A percentile compares a stretch with the other conserved stretches of the same genome.
Conservation (phyloP, 2,113 vertebrate genomes). For the Herpetotheres cachinnans region DNA sequence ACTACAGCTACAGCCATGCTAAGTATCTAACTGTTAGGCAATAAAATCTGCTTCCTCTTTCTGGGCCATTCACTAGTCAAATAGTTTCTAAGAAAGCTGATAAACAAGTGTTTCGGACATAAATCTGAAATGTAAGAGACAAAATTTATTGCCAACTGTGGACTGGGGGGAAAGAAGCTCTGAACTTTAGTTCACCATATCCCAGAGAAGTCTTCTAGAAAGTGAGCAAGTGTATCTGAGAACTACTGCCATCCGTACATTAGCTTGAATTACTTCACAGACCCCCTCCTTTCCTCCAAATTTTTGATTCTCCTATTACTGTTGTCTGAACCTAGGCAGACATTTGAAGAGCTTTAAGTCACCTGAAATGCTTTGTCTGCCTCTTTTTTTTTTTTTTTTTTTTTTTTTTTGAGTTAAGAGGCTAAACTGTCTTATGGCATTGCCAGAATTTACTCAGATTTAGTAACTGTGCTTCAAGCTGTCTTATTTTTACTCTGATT, state of each 20-base stretch:
- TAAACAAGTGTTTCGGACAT: not conserved
- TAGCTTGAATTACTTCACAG: not conserved
- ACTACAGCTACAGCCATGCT: not conserved
- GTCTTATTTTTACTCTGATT: not conserved
- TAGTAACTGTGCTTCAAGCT: not conserved
- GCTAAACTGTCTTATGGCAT: not conserved
- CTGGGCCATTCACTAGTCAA: not conserved
- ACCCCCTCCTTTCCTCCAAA: accelerated
- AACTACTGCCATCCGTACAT: not conserved
- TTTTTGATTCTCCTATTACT: not conserved
- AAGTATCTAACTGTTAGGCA: not conserved
- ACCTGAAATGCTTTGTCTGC: not conserved
- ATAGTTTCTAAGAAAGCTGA: not conserved
- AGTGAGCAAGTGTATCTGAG: not conserved
- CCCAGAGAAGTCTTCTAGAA: not conserved
- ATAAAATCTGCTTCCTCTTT: not conserved
- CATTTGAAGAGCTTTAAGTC: not conserved
- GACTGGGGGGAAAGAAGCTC: not conserved
- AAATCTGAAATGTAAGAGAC: not conserved
- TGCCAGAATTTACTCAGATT: not conserved
- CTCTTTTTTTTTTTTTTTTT: not conserved
- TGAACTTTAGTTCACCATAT: not conserved
- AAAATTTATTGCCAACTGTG: not conserved
- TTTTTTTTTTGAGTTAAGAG: not conserved
- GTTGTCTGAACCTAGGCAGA: not conserved